Conservation (phyloP, 2,113 vertebrate genomes). For the Cololabis saira region DNA sequence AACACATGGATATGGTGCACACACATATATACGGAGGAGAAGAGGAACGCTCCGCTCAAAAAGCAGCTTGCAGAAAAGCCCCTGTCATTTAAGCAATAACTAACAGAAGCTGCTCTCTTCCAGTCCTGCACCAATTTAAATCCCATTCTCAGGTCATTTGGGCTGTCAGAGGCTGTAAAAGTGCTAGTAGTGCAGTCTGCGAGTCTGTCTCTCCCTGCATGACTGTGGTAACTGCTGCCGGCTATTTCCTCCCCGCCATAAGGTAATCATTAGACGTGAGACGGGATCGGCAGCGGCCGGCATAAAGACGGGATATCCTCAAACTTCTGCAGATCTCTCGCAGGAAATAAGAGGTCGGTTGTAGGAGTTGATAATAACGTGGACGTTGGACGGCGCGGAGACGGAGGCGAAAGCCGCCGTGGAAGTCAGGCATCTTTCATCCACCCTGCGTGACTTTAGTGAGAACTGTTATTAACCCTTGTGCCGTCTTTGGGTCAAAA, state of each 20-base stretch:
- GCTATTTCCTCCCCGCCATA: slow-evolving; percentile 68
- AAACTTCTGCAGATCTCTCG: slow-evolving; percentile 41
- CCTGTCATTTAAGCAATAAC: slow-evolving; percentile 40
- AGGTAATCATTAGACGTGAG: slow-evolving; percentile 74
- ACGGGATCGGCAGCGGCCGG: slow-evolving; percentile 50
- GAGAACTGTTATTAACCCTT: slow-evolving; percentile 6
- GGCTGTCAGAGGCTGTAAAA: slow-evolving; percentile 62
- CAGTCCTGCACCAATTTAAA: slow-evolving; percentile 53
- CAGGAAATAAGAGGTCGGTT: slow-evolving; percentile 39
- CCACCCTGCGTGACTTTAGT: not conserved
- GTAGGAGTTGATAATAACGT: slow-evolving; percentile 34
- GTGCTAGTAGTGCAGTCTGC: slow-evolving; percentile 64
- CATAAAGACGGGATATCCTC: slow-evolving; percentile 61
- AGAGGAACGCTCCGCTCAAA: slow-evolving; percentile 5
- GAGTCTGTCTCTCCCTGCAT: slow-evolving; percentile 55
- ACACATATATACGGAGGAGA: slow-evolving; percentile 13
- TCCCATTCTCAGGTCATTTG: slow-evolving; percentile 60
- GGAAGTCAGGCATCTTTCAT: slow-evolving; percentile 1
- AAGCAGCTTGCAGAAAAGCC: slow-evolving; percentile 39
- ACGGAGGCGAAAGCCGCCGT: not conserved
- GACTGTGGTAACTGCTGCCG: slow-evolving; percentile 65
- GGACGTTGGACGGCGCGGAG: slow-evolving; percentile 3
- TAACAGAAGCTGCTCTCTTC: slow-evolving; percentile 42
- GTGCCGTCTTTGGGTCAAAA: no score
- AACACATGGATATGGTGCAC: not conserved